Base-by-base conservation (phyloP, 2,888 invertebrate genomes). In the Labia minor region DNA sequence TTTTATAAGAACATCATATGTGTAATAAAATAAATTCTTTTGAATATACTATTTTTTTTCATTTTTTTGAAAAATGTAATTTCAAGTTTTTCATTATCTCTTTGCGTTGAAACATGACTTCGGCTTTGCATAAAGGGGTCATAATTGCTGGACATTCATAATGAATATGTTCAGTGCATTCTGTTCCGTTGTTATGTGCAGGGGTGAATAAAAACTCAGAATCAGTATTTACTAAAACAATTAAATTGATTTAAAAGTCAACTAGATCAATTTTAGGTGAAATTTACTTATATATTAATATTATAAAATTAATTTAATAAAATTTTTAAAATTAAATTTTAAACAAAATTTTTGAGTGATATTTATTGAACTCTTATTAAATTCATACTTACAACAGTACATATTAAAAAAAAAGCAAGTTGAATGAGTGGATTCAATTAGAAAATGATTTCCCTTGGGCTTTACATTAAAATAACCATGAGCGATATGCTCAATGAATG, bases 71-170 rank as follows among this genome's bases (percentile, higher is more conserved):
- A 64, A 66, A 71, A 68, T 69, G 66, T 61, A 68, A 69, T 64
- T 72, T 69, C 37, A 75, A 70, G 67, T 75, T 74, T 33, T 72
- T 69, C 65, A 73, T 71, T 33, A 76, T 74, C 11, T 71, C 68
- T 21, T 72, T 70, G 37, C 74, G 75, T 70, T 81, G 81, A 68
- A 76, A 76, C 72, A 75, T 74, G 19, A 78, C 82, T 77, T 87
- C 86, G 33, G 80, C 79, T 62, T 78, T 76, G 71, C 88, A 88
- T 67, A 84, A 79, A 0, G 72, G 70, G 1, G 81, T 80, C 62
- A 87, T 74, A 2, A 83, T 73, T 10, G 81, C 78, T 1, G 87
- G 87, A 71, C 88, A 88, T 74, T 87, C 82, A 74, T 85, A 87
- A 19, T 77, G 77, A 14, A 86, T 77, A 1, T 73, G 76, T 76